These are phyloP conservation scores for Hiodon alosoides DNA, from an alignment of 2,113 vertebrate genomes.

Conservation along the genomic window DNA sequence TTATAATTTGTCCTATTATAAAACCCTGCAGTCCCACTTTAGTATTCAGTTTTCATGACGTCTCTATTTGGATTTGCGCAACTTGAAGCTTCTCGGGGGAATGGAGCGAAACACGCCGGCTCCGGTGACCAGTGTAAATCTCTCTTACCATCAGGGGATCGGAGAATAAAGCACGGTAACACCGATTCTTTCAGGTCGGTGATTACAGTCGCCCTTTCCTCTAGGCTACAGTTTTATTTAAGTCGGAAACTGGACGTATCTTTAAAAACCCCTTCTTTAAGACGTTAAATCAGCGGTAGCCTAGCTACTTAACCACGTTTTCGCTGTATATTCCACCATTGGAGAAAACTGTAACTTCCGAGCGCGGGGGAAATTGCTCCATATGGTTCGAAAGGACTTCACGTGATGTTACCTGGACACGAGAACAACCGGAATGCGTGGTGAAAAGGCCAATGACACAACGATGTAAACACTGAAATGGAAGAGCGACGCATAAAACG, in stretches of 20 bases:
- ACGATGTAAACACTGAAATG: not conserved
- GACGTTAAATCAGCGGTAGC: not conserved
- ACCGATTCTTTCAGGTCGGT: not conserved
- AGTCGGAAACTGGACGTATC: not conserved
- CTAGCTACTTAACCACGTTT: not conserved
- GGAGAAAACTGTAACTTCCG: slow-evolving; percentile 1
- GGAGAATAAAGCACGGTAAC: not conserved
- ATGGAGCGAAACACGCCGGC: not conserved
- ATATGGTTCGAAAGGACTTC: not conserved
- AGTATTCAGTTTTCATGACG: not conserved
- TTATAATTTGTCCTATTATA: too few relatives aligned
- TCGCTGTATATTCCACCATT: not conserved
- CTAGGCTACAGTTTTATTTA: not conserved
- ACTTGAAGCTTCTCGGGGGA: slow-evolving; percentile 3
- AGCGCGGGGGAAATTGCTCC: not conserved
- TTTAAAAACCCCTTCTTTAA: not conserved
- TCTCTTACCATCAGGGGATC: not conserved
- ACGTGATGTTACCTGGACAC: slow-evolving; percentile 20
- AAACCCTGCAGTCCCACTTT: not conserved
- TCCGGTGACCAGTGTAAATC: not conserved
- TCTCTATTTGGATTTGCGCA: not conserved
- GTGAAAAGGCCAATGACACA: not conserved
- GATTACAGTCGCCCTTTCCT: not conserved
- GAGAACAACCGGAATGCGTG: slow-evolving; percentile 17
- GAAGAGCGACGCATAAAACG: not conserved